A percentile compares a stretch with the other conserved stretches of the same genome.
phyloP scores from a whole-genome alignment of 2,888 invertebrate species.

The Clistopyga incitator region DNA sequence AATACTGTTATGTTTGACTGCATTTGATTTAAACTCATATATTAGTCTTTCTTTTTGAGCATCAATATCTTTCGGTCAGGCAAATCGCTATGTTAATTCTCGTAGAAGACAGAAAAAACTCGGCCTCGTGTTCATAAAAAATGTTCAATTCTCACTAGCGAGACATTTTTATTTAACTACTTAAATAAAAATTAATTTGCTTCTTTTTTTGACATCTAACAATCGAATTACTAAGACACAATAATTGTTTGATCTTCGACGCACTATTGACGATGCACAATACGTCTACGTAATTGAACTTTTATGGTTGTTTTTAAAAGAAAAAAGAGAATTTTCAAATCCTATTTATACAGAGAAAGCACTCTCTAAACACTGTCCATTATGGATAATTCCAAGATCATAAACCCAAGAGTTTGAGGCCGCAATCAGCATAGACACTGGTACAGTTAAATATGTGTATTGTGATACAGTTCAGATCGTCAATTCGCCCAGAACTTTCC shows the following conservation, averaged over 20 bases:
- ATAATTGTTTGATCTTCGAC: constrained; percentile 18
- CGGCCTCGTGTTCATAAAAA: constrained; percentile 20
- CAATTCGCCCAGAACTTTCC: constrained; percentile 50
- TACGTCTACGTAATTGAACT: constrained; percentile 29
- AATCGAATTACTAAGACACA: constrained; percentile 11
- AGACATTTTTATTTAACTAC: constrained; percentile 3
- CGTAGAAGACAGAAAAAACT: constrained; percentile 10
- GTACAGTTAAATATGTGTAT: constrained; percentile 21
- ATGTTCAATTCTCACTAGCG: not conserved
- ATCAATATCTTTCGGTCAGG: constrained; percentile 38
- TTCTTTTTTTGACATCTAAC: not conserved
- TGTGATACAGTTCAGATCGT: constrained; percentile 17
- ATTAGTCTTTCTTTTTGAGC: constrained; percentile 29
- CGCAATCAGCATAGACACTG: constrained; percentile 58
- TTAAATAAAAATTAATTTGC: not conserved
- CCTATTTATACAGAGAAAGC: constrained; percentile 66
- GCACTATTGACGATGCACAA: constrained; percentile 46
- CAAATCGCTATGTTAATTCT: constrained; percentile 26
- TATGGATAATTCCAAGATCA: constrained; percentile 61
- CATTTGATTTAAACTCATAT: constrained; percentile 25
- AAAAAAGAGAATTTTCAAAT: constrained; percentile 54
- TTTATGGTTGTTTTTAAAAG: constrained; percentile 24
- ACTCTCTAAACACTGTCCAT: constrained; percentile 67
- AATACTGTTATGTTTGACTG: not conserved
- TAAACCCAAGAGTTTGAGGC: constrained; percentile 66